A percentile compares a stretch with the other conserved stretches of the same genome.
phyloP scores from a whole-genome alignment of 2,113 vertebrate genomes.

The Cochlearius cochlearius region DNA sequence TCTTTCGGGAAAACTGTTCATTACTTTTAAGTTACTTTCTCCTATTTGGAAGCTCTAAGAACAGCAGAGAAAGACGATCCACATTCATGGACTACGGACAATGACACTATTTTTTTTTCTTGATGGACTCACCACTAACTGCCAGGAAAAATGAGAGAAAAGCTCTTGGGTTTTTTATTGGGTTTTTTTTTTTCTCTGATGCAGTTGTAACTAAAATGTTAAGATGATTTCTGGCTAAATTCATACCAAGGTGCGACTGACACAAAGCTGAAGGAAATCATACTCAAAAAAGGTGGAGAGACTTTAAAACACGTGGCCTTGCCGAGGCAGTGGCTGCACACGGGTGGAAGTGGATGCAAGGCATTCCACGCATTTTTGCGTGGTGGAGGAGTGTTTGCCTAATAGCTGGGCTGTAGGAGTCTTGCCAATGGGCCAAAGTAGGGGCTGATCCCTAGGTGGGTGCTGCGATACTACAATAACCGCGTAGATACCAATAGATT shows the following conservation, averaged over 20 bases:
- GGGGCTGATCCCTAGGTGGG: not conserved
- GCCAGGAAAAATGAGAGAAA: not conserved
- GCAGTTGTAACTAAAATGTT: not conserved
- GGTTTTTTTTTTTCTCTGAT: not conserved
- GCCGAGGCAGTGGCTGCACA: not conserved
- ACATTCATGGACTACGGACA: not conserved
- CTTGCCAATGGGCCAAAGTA: not conserved
- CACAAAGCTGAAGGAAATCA: not conserved
- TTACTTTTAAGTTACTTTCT: not conserved
- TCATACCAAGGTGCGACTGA: not conserved
- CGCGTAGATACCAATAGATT: rapidly evolving
- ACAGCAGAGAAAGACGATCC: not conserved
- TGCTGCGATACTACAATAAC: rapidly evolving
- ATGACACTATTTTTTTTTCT: not conserved
- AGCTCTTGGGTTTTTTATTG: not conserved
- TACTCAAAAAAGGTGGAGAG: not conserved
- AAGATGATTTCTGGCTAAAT: not conserved
- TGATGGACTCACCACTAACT: not conserved
- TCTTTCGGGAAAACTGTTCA: not conserved
- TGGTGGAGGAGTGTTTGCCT: not conserved
- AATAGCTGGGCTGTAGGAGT: not conserved
- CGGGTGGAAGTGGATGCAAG: not conserved
- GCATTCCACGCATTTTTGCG: not conserved
- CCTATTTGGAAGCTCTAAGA: not conserved
- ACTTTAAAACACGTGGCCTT: not conserved